A percentile compares a stretch with the other conserved stretches of the same genome.
Conservation (phyloP, 2,888 invertebrate genomes). For the Lypha dubia region DNA sequence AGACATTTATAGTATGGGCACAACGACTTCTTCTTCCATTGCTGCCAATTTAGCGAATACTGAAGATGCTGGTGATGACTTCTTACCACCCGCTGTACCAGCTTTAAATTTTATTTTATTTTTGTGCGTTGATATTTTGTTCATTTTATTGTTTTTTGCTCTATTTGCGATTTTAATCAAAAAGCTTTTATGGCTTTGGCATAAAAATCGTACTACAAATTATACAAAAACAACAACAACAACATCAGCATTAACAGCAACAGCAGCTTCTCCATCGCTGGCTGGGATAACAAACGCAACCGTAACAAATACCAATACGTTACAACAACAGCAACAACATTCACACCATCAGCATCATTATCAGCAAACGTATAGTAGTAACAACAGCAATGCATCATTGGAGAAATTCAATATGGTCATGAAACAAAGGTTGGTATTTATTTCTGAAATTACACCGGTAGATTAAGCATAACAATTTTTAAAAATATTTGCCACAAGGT, state of each 20-base stretch:
- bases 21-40: conserved; percentile 18
- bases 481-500: neutral
- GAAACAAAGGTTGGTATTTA: conserved; percentile 83
- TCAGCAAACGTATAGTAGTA: conserved; percentile 42
- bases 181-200: conserved; percentile 85
- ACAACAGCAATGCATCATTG: conserved; percentile 78
- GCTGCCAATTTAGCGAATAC: conserved; percentile 35
- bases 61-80: neutral
- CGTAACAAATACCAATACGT: conserved; percentile 29
- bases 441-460: neutral
- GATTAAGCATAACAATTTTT: neutral
- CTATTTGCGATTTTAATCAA: conserved; percentile 88
- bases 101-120: conserved; percentile 81
- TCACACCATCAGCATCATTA: conserved; percentile 54
- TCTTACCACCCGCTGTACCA: conserved; percentile 65
- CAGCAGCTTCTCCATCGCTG: conserved; percentile 48
- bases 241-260: conserved; percentile 32
- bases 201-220: conserved; percentile 82
- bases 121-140: conserved; percentile 87
- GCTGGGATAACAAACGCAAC: neutral
- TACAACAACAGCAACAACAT: conserved; percentile 47
- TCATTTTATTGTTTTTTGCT: conserved; percentile 87
- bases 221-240: conserved; percentile 30
- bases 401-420: conserved; percentile 86
- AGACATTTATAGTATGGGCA: conserved; percentile 52